Percentiles rank a stretch among this genome's conserved stretches.
These are phyloP conservation scores for Noturus placidus DNA, from an alignment of 2,113 vertebrate species.

Conservation along the genomic window DNA sequence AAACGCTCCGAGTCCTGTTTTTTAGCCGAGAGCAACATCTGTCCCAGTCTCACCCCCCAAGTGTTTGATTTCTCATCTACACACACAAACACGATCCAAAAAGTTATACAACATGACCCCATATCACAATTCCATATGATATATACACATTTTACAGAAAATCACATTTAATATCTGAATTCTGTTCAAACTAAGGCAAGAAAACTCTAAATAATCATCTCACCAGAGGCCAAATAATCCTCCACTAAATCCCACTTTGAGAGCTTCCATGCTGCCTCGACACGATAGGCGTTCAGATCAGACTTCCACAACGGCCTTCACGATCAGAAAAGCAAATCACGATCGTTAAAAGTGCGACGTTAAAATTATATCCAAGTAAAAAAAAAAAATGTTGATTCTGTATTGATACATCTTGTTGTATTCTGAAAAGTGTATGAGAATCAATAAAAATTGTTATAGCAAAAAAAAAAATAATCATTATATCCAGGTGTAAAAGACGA, in stretches of 20 bases:
- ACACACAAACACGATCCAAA: neutral
- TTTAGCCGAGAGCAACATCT: constrained; percentile 88
- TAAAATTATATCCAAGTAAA: neutral
- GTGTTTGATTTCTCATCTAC: constrained; percentile 86
- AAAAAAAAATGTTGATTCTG: no score
- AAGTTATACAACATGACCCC: neutral
- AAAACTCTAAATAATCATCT: constrained; percentile 9
- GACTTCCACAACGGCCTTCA: constrained; percentile 90
- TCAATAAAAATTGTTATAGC: no score
- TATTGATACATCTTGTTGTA: no score
- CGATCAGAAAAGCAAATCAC: neutral
- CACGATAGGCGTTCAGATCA: constrained; percentile 91
- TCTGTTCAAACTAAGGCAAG: neutral
- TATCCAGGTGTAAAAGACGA: neutral
- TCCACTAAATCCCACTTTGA: constrained; percentile 92
- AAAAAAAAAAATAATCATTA: no score
- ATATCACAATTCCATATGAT: neutral
- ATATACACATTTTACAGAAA: neutral
- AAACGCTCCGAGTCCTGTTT: constrained; percentile 81
- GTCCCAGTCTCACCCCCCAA: constrained; percentile 90
- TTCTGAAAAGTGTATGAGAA: no score
- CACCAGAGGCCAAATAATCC: constrained; percentile 90
- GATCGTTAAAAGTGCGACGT: no score
- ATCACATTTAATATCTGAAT: neutral
- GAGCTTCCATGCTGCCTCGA: constrained; percentile 97